These are phyloP conservation scores for Enchytraeus crypticus DNA, from an alignment of 2,888 invertebrate genomes.

Conservation along the genomic window DNA sequence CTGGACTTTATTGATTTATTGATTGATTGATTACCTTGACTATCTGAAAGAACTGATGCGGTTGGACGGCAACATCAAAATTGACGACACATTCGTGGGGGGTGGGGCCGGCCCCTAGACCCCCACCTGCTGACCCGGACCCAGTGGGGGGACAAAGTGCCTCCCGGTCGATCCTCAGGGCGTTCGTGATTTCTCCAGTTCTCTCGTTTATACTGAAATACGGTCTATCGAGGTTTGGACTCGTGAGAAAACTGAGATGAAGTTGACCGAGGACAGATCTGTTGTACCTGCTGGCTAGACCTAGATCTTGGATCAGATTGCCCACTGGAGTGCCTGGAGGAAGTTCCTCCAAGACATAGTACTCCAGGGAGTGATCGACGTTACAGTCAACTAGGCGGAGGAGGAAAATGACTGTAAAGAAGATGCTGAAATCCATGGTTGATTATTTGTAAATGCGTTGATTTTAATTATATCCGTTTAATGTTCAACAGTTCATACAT, in stretches of 20 bases:
- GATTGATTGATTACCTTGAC: too few relatives aligned
- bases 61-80: conserved; percentile 22
- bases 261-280: conserved; percentile 8
- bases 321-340: conserved; percentile 31
- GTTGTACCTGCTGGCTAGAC: conserved; percentile 9
- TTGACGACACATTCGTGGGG: conserved; percentile 18
- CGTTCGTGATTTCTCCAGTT: conserved; percentile 18
- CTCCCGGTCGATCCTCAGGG: conserved; percentile 20
- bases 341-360: conserved; percentile 30
- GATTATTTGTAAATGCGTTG: too few relatives aligned
- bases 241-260: conserved; percentile 20
- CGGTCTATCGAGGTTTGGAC: conserved; percentile 7
- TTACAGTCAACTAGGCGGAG: not conserved
- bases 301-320: conserved; percentile 45
- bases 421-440: too few relatives aligned
- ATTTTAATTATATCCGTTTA: too few relatives aligned
- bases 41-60: conserved; percentile 20
- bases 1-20: too few relatives aligned
- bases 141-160: conserved; percentile 17
- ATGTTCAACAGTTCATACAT: too few relatives aligned
- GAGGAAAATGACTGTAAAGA: not conserved
- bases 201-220: conserved; percentile 19
- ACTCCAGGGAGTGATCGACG: not conserved
- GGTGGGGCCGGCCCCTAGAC: too few relatives aligned
- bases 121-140: too few relatives aligned